Percentiles rank a stretch among this genome's conserved stretches.
Evolutionary conservation across 2,113 vertebrate genomes (phyloP).

Genomic region (Lepus europaeus): DNA sequence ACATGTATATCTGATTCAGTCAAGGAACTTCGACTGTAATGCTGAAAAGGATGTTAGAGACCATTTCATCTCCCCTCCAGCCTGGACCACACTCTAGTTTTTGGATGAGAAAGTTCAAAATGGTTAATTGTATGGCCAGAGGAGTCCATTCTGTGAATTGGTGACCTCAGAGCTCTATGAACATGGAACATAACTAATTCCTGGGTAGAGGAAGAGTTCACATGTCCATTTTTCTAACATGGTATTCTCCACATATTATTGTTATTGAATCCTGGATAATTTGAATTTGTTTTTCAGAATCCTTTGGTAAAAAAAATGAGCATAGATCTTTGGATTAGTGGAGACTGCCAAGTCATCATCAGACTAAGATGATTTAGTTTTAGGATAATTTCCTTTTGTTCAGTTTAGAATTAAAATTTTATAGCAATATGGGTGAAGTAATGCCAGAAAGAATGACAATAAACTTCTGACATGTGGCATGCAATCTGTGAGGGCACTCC

Average conservation of each 20-base stretch:
- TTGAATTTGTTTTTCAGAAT: constrained; percentile 6
- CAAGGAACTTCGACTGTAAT: background rate
- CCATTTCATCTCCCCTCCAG: background rate
- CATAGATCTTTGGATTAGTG: background rate
- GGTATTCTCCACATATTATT: background rate
- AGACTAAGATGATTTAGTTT: background rate
- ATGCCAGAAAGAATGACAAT: background rate
- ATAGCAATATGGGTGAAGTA: constrained; percentile 9
- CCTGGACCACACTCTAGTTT: background rate
- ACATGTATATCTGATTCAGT: background rate
- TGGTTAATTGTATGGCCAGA: background rate
- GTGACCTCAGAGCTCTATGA: background rate
- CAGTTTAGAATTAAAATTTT: constrained; percentile 52
- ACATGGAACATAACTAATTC: background rate
- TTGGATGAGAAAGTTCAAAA: background rate
- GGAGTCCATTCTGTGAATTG: background rate
- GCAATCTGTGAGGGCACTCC: constrained; percentile 15
- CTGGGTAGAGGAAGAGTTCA: background rate
- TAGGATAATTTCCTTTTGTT: constrained; percentile 35
- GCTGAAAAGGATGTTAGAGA: constrained; percentile 15
- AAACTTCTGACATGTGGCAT: constrained; percentile 22
- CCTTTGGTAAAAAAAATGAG: background rate
- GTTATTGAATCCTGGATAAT: background rate
- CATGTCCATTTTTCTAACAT: background rate
- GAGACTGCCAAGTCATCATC: background rate